These are phyloP conservation scores for Carassius auratus DNA, from an alignment of 2,113 vertebrate species.

Conservation along the genomic window DNA sequence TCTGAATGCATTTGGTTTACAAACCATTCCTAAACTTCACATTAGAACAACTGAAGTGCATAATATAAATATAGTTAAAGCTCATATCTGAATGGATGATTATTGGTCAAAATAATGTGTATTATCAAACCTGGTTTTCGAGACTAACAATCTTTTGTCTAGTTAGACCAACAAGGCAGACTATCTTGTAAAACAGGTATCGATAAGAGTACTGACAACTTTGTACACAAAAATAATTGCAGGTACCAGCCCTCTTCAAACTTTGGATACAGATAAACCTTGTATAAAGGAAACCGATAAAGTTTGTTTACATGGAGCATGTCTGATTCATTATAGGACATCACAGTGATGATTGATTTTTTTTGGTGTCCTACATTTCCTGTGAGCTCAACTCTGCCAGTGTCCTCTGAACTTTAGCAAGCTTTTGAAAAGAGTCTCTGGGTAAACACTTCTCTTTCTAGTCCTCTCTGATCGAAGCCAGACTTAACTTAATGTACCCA, in stretches of 20 bases:
- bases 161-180: background rate
- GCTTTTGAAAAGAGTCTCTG: conserved; percentile 37
- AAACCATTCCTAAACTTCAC: too few relatives aligned
- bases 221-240: background rate
- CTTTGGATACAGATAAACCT: background rate
- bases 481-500: conserved; percentile 47
- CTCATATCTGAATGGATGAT: background rate
- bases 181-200: background rate
- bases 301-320: background rate
- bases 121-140: background rate
- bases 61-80: too few relatives aligned
- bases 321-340: conserved; percentile 17
- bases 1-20: too few relatives aligned
- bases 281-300: background rate
- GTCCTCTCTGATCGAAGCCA: conserved; percentile 45
- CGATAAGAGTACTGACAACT: background rate
- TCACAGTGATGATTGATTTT: conserved; percentile 21
- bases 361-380: conserved; percentile 31
- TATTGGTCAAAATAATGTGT: background rate
- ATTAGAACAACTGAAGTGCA: background rate
- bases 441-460: conserved; percentile 52
- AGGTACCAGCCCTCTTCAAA: background rate
- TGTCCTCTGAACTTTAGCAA: conserved; percentile 26
- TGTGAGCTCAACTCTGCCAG: conserved; percentile 8
- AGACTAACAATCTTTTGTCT: background rate